Conservation (phyloP, 2,888 invertebrate species). For the Andrena marginata region DNA sequence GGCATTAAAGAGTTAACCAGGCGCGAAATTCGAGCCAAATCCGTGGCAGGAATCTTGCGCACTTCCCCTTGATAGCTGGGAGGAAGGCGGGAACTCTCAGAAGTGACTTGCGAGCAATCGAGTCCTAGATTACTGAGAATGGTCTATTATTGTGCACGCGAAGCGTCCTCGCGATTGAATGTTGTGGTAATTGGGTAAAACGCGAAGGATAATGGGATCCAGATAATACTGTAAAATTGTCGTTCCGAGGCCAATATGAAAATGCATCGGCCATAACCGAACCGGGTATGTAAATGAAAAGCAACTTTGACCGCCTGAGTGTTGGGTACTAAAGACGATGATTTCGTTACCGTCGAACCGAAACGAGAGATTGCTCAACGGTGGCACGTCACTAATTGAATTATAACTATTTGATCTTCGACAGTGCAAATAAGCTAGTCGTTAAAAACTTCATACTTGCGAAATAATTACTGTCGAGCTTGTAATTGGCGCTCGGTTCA, state of each 20-base stretch:
- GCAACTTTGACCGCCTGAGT: background rate
- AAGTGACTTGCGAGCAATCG: too few relatives aligned
- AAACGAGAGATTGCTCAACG: background rate
- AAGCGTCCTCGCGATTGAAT: too few relatives aligned
- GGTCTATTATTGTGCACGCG: too few relatives aligned
- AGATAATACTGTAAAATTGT: too few relatives aligned
- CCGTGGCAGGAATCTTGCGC: too few relatives aligned
- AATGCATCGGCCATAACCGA: background rate
- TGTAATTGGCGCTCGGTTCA: background rate
- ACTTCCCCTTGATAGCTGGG: too few relatives aligned
- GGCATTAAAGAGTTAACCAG: too few relatives aligned
- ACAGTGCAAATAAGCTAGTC: background rate
- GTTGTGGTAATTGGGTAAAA: too few relatives aligned
- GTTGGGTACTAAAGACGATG: background rate
- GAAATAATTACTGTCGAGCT: constrained; percentile 8
- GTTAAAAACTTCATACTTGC: constrained; percentile 25
- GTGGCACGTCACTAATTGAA: background rate
- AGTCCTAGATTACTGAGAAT: too few relatives aligned
- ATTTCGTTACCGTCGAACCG: background rate
- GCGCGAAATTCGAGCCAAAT: too few relatives aligned
- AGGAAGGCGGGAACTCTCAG: too few relatives aligned
- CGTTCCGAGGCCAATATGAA: background rate
- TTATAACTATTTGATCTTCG: background rate
- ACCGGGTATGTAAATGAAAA: background rate
- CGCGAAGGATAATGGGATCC: too few relatives aligned